Percentiles rank a stretch among this genome's conserved stretches.
phyloP scores from a whole-genome alignment of 1,140 invertebrate species.

The Drosophila arawakana region DNA sequence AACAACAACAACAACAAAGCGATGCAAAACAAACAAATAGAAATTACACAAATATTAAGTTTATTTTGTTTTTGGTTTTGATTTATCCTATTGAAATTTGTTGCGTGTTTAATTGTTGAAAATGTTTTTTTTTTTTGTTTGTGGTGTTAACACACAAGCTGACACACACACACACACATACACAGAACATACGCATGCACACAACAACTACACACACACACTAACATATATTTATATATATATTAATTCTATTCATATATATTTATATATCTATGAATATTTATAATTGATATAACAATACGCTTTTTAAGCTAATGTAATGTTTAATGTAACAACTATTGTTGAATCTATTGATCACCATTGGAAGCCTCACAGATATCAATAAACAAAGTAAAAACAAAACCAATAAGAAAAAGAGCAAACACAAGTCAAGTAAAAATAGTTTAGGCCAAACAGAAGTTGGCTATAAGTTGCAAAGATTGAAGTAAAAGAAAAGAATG shows the following conservation, averaged over 20 bases:
- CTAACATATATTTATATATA: constrained; percentile 13
- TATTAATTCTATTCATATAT: neutral
- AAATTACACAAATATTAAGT: neutral
- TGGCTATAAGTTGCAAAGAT: neutral
- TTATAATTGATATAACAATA: constrained; percentile 40
- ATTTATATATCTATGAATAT: constrained; percentile 11
- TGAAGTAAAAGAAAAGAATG: neutral
- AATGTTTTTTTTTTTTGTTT: neutral
- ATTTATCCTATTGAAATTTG: neutral
- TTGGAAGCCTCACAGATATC: constrained; percentile 42
- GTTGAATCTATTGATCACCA: constrained; percentile 41
- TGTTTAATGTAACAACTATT: constrained; percentile 46
- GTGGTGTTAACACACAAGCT: constrained; percentile 10
- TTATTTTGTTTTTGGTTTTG: constrained; percentile 5
- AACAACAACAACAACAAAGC: neutral
- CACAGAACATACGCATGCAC: constrained; percentile 1
- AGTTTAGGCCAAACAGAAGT: neutral
- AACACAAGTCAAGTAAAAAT: neutral
- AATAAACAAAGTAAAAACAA: constrained; percentile 25
- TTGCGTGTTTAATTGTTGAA: constrained; percentile 33
- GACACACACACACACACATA: neutral
- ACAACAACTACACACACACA: constrained; percentile 15
- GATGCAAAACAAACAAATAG: neutral
- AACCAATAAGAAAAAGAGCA: neutral
- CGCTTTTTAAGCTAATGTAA: constrained; percentile 47